These are phyloP conservation scores for Callaeas wilsoni DNA, from an alignment of 2,113 vertebrate species.

Conservation along the genomic window DNA sequence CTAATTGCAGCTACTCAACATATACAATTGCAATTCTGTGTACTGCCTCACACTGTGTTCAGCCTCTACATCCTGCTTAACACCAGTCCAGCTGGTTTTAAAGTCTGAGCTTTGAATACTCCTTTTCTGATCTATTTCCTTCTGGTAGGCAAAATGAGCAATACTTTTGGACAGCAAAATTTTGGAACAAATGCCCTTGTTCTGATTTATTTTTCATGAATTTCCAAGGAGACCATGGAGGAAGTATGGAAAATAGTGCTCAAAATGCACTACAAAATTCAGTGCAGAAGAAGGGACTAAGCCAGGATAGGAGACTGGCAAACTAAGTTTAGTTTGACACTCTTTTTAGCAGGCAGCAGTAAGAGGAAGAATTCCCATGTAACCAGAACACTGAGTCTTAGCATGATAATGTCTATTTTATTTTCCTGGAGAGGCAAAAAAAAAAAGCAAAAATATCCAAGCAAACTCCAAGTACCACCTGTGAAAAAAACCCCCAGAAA, in stretches of 20 bases:
- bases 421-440: background rate
- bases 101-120: background rate
- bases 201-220: background rate
- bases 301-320: background rate
- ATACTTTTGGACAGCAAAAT: background rate
- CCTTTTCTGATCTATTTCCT: background rate
- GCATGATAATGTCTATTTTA: background rate
- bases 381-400: background rate
- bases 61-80: background rate
- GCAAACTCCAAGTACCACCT: background rate
- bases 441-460: background rate
- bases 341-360: background rate
- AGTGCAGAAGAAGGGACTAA: background rate
- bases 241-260: background rate
- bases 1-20: background rate
- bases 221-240: background rate
- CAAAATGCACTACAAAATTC: background rate
- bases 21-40: background rate
- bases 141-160: background rate
- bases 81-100: background rate
- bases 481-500: background rate
- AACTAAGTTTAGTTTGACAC: background rate
- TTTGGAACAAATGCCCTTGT: background rate
- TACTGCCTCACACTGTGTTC: background rate
- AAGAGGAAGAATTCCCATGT: background rate